phyloP scores from a whole-genome alignment of 2,797 vertebrate genomes.

The Hippopotamyrus pictus region DNA sequence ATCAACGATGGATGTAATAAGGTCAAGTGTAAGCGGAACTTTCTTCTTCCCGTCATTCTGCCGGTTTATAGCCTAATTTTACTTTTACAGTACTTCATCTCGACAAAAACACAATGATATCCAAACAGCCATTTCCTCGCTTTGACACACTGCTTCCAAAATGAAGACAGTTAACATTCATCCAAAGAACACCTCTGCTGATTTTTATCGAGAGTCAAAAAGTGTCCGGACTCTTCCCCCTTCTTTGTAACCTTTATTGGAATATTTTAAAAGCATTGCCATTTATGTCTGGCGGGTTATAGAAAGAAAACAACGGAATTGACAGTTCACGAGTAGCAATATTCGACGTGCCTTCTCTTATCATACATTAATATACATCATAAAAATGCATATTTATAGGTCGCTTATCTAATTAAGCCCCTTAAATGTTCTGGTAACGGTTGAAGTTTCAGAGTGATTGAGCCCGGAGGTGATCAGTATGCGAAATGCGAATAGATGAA shows the following conservation, averaged over 20 bases:
- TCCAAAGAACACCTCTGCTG: background rate
- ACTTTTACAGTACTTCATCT: background rate
- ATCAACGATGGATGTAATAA: background rate
- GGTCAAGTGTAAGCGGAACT: background rate
- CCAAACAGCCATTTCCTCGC: background rate
- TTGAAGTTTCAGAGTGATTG: conserved; percentile 48
- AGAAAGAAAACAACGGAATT: background rate
- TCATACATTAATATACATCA: background rate
- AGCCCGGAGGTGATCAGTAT: conserved; percentile 37
- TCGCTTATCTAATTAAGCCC: conserved; percentile 59
- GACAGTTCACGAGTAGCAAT: background rate
- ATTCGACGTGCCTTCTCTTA: background rate
- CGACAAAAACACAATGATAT: background rate
- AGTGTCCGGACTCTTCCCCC: background rate
- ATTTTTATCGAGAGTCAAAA: background rate
- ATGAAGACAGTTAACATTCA: background rate
- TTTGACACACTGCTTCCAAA: background rate
- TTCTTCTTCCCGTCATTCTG: background rate
- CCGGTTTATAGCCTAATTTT: background rate
- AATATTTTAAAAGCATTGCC: background rate
- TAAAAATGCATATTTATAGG: conserved; percentile 33
- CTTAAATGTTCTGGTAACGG: conserved; percentile 47
- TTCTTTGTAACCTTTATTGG: background rate
- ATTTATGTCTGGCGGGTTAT: background rate
- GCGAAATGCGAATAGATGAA: background rate